Evolutionary conservation across 2,888 invertebrate species (phyloP).

Genomic region (Aporophyla lueneburgensis): DNA sequence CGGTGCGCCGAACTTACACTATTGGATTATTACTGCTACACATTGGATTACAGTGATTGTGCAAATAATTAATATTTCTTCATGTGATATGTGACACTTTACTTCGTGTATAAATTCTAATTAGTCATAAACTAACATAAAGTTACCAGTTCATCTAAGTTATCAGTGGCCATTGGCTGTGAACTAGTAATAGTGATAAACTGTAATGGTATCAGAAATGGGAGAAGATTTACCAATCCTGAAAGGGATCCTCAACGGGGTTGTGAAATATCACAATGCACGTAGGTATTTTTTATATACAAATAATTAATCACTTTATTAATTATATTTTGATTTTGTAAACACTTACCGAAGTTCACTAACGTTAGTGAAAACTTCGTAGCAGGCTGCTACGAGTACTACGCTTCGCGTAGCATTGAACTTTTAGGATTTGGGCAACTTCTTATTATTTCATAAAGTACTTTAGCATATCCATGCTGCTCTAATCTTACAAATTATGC

Average conservation of each 20-base stretch:
- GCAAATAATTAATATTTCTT: constrained; percentile 71
- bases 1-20: constrained; percentile 75
- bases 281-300: constrained; percentile 93
- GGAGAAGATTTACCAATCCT: constrained; percentile 97
- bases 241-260: constrained; percentile 97
- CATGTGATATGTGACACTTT: constrained; percentile 83
- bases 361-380: constrained; percentile 43
- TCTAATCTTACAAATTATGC: background rate
- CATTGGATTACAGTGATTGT: constrained; percentile 89
- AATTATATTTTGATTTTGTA: constrained; percentile 19
- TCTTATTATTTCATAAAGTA: constrained; percentile 3
- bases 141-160: constrained; percentile 86
- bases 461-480: background rate
- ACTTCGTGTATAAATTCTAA: constrained; percentile 75
- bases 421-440: constrained; percentile 9
- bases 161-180: constrained; percentile 89
- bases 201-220: constrained; percentile 92
- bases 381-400: constrained; percentile 57
- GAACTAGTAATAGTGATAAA: constrained; percentile 87
- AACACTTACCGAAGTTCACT: constrained; percentile 23
- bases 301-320: constrained; percentile 9
- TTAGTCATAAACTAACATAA: constrained; percentile 78
- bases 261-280: constrained; percentile 97
- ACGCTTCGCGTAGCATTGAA: constrained; percentile 46
- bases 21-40: constrained; percentile 81